Evolutionary conservation across 1,140 invertebrate species (phyloP), one percentile per base, ranked within the genome.

Genomic region (Triops longicaudatus): DNA sequence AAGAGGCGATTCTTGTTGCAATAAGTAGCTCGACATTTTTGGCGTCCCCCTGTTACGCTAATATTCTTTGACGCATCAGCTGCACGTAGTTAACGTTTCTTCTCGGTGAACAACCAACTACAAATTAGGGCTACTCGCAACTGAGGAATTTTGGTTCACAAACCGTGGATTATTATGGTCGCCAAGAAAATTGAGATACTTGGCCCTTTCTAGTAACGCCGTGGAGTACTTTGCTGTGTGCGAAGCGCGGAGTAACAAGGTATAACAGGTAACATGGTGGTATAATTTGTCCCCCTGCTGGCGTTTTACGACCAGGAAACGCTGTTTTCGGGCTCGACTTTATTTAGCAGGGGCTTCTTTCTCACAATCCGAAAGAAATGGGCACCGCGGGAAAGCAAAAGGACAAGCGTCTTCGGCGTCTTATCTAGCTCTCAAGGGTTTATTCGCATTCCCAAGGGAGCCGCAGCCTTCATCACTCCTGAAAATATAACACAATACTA

Each of bases 251-350:
- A 63, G 50, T 63, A 63, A 63, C 50, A 63, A 63, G 50, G 50
- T 63, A 14, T 17, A 12, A 14, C 50, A 63, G 50, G 50, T 63
- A 63, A 63, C 50, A 63, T 63, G 50, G n/a, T 17, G 50, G 50
- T 63, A 63, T 63, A 63, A 63, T 63, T 63, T 22, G 50, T 63
- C 50, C 50, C 50, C 50, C 50, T 63, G 50, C 50, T 63, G 50
- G 50, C 50, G 17, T 63, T 63, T 63, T 63, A 63, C 7, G 50
- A 63, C 50, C 50, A 63, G 50, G 50, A 63, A 63, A 63, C 50
- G 50, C 50, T 63, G 50, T 14, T 63, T 63, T 63, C 0, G 50
- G n/a, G 17, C 50, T 63, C 50, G 50, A 9, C 22, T 22, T 63
- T 63, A 63, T 22, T 63, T 0, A 17, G 50, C 22, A 22, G 14